Base-by-base conservation (phyloP, 2,113 vertebrate genomes). In the Rhombomys opimus region DNA sequence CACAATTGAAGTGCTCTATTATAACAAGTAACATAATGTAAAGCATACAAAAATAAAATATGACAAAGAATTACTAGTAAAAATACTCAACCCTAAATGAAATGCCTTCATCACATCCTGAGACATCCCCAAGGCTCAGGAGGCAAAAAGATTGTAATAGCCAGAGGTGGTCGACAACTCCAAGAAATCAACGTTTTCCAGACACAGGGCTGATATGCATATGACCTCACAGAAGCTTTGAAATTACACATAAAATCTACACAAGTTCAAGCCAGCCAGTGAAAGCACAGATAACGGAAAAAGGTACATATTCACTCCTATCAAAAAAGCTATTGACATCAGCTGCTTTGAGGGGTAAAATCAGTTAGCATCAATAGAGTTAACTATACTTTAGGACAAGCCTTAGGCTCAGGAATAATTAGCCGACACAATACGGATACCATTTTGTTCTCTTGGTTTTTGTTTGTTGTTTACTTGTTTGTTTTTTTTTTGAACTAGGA, bases 21-120 rank as follows among this genome's bases (percentile, higher is more conserved):
- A 91, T 91, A 72, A 97, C 97, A 97, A 96, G 94, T 89, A 96
- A 81, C 8, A 97, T 78, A 93, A 93, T 2, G 18, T 25, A 96
- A n/a, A 95, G 93, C 75, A 89, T 94, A 96, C 80, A 46, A 96
- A 96, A 96, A 96, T 94, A 96, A 97, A 95, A 96, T 94, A 94
- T 76, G 75, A 98, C 78, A 97, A 96, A 97, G 95, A 57, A 94
- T 94, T 93, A 96, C 90, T 57, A 57, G 96, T 97, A 96, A 95
- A n/a, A n/a, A n/a, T n/a, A n/a, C 5, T 14, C 41, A 76, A 7
- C 18, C 13, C 35, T n/a, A 35, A 22, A 22, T 80, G 50, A 20
- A 80, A 80, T 35, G 35, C 18, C 1, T 32, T 80, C 54, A 57
- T 57, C 10, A 57, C 32, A 57, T 35, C 27, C 7, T 78, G 54